phyloP scores from a whole-genome alignment of 2,113 vertebrate genomes.

The Hemiscyllium ocellatum region DNA sequence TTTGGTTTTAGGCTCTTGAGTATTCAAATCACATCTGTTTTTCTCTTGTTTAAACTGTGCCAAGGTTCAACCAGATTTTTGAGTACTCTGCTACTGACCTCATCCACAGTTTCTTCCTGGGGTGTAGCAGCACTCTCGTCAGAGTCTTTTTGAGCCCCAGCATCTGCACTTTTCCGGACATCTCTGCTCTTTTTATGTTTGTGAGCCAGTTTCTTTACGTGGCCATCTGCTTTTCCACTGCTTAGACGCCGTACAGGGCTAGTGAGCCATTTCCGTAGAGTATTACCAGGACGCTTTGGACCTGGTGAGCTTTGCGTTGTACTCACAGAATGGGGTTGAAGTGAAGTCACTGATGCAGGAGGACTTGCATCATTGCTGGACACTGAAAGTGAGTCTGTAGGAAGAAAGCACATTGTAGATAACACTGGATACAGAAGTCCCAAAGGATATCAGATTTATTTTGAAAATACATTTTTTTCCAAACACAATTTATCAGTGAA shows the following conservation, averaged over 20 bases:
- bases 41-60: neutral
- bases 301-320: conserved; percentile 87
- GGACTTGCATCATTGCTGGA: conserved; percentile 87
- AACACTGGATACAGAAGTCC: neutral
- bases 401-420: neutral
- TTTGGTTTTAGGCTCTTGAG: neutral
- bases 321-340: conserved; percentile 79
- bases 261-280: conserved; percentile 92
- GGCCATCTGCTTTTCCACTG: conserved; percentile 91
- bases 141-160: conserved; percentile 86
- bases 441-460: neutral
- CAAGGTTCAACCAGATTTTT: neutral
- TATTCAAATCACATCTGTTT: neutral
- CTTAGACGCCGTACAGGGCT: conserved; percentile 91
- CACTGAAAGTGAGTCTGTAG: conserved; percentile 82
- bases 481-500: neutral
- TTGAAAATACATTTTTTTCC: neutral
- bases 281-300: conserved; percentile 94
- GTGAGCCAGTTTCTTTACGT: conserved; percentile 91
- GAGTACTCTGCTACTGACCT: conserved; percentile 60
- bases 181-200: conserved; percentile 95
- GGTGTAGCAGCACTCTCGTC: conserved; percentile 93
- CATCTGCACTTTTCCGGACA: conserved; percentile 82
- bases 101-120: conserved; percentile 90
- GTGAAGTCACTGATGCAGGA: conserved; percentile 79